phyloP scores from a whole-genome alignment of 1,140 invertebrate genomes.

The Conopomorpha cramerella region DNA sequence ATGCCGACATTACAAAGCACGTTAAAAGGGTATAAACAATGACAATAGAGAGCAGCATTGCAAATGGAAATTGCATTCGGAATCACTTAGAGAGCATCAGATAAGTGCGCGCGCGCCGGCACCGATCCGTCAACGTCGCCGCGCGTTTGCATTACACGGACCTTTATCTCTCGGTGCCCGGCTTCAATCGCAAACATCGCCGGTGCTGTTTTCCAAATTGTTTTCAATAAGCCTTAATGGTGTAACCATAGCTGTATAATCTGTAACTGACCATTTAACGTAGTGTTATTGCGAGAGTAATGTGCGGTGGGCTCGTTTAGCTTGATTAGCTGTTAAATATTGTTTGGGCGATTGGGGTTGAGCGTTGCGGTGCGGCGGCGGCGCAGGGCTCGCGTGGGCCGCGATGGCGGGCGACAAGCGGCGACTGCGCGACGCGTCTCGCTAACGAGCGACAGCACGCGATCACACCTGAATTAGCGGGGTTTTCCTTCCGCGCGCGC shows the following conservation, averaged over 20 bases:
- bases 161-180: slow-evolving; percentile 46
- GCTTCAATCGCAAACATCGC: slow-evolving; percentile 51
- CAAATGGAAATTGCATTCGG: slow-evolving; percentile 45
- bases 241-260: slow-evolving; percentile 25
- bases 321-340: slow-evolving; percentile 6
- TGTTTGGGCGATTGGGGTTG: slow-evolving; percentile 14
- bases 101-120: slow-evolving; percentile 44
- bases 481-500: slow-evolving; percentile 49
- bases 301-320: too few species aligned
- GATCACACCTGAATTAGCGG: slow-evolving; percentile 35
- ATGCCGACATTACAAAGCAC: too few species aligned
- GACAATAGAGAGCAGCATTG: slow-evolving; percentile 41
- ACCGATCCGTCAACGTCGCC: slow-evolving; percentile 55
- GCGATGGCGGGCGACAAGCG: slow-evolving; percentile 5
- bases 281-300: not conserved
- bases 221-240: slow-evolving; percentile 52
- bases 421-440: slow-evolving; percentile 12
- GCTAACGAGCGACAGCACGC: slow-evolving; percentile 37
- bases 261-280: slow-evolving; percentile 9
- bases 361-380: slow-evolving; percentile 8
- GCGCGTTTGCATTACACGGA: slow-evolving; percentile 50
- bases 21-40: slow-evolving; percentile 31
- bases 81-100: slow-evolving; percentile 56
- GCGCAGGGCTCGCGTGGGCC: slow-evolving; percentile 7
- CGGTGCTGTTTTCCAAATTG: slow-evolving; percentile 53